Evolutionary conservation across 2,888 invertebrate species (phyloP).

Genomic region (Sinopyrophorus schimmeli): DNA sequence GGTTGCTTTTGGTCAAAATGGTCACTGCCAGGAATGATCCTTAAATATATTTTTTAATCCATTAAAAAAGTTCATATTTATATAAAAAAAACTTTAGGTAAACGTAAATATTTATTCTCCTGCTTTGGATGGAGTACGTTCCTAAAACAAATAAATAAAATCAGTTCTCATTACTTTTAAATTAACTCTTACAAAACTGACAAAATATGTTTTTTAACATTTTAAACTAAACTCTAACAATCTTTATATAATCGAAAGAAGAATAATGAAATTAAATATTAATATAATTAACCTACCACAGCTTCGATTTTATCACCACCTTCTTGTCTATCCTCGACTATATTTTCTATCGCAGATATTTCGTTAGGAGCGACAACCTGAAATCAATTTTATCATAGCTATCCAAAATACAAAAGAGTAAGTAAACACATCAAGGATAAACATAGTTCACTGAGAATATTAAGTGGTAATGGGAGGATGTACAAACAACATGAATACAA

Average conservation of each 20-base stretch:
- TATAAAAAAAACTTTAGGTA: slow-evolving; percentile 33
- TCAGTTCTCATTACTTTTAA: no score
- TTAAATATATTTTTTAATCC: slow-evolving; percentile 45
- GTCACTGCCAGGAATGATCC: slow-evolving; percentile 54
- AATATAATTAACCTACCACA: slow-evolving; percentile 33
- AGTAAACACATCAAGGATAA: slow-evolving; percentile 21
- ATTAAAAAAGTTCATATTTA: slow-evolving; percentile 45
- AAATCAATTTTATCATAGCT: slow-evolving; percentile 18
- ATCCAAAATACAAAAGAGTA: slow-evolving; percentile 3
- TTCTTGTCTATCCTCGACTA: slow-evolving; percentile 38
- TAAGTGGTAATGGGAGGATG: slow-evolving; percentile 21
- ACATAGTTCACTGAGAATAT: slow-evolving; percentile 17
- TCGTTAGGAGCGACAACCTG: slow-evolving; percentile 36
- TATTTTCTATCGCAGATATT: slow-evolving; percentile 34
- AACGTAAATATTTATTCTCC: slow-evolving; percentile 47
- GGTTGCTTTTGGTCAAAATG: slow-evolving; percentile 48
- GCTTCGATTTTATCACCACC: slow-evolving; percentile 34
- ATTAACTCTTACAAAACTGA: no score
- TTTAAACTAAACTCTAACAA: no score
- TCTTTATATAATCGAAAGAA: no score
- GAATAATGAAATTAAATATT: no score
- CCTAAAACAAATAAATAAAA: slow-evolving; percentile 41
- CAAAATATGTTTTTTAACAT: no score
- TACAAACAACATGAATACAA: slow-evolving; percentile 23
- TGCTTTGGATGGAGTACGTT: slow-evolving; percentile 41